Percentiles rank a stretch among this genome's conserved stretches.
Evolutionary conservation across 1,140 invertebrate genomes (phyloP).

Genomic region (Caerostris darwini): DNA sequence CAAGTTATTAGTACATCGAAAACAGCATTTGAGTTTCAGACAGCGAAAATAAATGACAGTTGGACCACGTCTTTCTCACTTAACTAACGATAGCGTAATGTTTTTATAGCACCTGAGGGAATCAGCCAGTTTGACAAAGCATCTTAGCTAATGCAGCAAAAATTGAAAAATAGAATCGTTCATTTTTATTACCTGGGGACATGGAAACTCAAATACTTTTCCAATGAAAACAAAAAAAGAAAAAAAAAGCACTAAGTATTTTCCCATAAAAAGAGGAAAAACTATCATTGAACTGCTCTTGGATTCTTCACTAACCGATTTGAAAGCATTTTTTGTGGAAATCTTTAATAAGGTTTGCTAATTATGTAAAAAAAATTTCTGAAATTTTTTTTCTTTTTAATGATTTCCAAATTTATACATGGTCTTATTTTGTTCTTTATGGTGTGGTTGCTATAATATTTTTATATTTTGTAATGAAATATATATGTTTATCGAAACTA

Average conservation of each 20-base stretch:
- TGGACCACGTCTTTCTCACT: background rate
- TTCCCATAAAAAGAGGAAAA: background rate
- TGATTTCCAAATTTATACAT: too few relatives aligned
- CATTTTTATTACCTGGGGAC: background rate
- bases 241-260: background rate
- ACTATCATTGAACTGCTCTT: background rate
- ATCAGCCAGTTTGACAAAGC: background rate
- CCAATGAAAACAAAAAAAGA: background rate
- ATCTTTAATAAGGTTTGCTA: background rate
- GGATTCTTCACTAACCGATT: background rate
- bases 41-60: background rate
- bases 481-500: too few relatives aligned
- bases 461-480: too few relatives aligned
- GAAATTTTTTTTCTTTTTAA: too few relatives aligned
- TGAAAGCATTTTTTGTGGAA: background rate
- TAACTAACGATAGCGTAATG: background rate
- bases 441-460: too few relatives aligned
- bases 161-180: background rate
- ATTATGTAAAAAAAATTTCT: background rate
- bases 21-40: background rate
- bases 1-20: too few relatives aligned
- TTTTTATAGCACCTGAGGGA: background rate
- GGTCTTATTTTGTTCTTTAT: too few relatives aligned
- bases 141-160: background rate
- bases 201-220: background rate